Conservation (phyloP, 2,888 invertebrate genomes). For the Autographa pulchrina region DNA sequence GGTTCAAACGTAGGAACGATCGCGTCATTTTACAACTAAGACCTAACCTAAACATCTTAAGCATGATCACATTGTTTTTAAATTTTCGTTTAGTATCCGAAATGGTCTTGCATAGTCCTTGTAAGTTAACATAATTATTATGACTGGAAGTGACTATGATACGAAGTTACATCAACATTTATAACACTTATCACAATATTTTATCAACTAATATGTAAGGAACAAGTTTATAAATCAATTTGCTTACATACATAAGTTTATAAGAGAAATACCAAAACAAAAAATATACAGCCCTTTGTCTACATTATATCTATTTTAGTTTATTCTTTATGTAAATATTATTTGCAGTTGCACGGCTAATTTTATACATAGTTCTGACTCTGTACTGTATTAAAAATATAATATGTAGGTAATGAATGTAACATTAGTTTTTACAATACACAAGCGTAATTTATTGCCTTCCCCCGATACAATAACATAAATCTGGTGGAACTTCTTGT, state of each 20-base stretch:
- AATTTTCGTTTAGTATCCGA: constrained; percentile 74
- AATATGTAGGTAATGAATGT: constrained; percentile 62
- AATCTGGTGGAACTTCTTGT: constrained; percentile 63
- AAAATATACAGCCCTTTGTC: constrained; percentile 72
- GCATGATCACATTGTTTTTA: constrained; percentile 82
- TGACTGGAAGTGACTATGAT: constrained; percentile 89
- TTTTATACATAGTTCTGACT: constrained; percentile 59
- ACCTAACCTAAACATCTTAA: constrained; percentile 74
- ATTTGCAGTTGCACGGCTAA: constrained; percentile 53
- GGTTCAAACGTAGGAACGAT: constrained; percentile 85
- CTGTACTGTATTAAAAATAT: constrained; percentile 55
- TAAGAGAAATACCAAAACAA: constrained; percentile 64
- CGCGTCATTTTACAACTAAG: constrained; percentile 74
- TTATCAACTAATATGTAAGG: constrained; percentile 79
- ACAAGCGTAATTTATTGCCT: constrained; percentile 93
- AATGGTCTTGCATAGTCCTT: constrained; percentile 78
- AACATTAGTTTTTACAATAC: constrained; percentile 83
- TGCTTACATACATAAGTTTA: constrained; percentile 64
- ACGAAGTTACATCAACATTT: constrained; percentile 81
- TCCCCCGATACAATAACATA: constrained; percentile 88
- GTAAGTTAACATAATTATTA: constrained; percentile 84
- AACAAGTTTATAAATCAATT: constrained; percentile 75
- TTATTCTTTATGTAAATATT: constrained; percentile 53
- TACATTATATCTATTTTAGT: constrained; percentile 58
- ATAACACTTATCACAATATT: constrained; percentile 85